phyloP scores from a whole-genome alignment of 2,113 vertebrate species.

The Thalassoma bifasciatum region DNA sequence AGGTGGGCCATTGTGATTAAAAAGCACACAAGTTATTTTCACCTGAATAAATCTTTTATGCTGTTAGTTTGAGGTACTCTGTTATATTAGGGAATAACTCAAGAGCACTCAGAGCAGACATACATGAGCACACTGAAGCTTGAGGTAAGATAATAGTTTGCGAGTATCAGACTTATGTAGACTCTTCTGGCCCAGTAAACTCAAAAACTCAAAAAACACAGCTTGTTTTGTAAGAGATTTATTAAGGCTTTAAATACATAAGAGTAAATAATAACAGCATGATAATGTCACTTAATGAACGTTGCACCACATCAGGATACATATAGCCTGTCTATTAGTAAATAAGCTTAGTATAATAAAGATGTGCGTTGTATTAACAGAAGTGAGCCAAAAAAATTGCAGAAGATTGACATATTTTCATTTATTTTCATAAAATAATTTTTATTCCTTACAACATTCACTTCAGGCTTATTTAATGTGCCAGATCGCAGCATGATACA shows the following conservation, averaged over 20 bases:
- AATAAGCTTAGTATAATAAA: slow-evolving; percentile 39
- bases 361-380: slow-evolving; percentile 17
- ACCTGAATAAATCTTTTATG: background rate
- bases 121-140: background rate
- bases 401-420: slow-evolving; percentile 29
- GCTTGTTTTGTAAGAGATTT: slow-evolving; percentile 56
- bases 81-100: background rate
- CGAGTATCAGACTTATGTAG: background rate
- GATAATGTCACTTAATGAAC: slow-evolving; percentile 48
- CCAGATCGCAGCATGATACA: slow-evolving; percentile 33
- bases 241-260: slow-evolving; percentile 79
- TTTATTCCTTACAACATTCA: slow-evolving; percentile 30
- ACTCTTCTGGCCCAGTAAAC: slow-evolving; percentile 17
- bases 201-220: background rate
- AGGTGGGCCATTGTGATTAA: background rate
- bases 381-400: slow-evolving; percentile 13
- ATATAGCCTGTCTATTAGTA: slow-evolving; percentile 19
- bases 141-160: background rate
- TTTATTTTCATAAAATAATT: slow-evolving; percentile 10
- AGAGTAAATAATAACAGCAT: slow-evolving; percentile 46
- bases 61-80: background rate
- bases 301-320: slow-evolving; percentile 22
- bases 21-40: background rate
- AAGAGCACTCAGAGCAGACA: background rate
- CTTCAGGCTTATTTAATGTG: slow-evolving; percentile 1